Base-by-base conservation (phyloP, 2,888 invertebrate species). In the Acanthoscelides obtectus region DNA sequence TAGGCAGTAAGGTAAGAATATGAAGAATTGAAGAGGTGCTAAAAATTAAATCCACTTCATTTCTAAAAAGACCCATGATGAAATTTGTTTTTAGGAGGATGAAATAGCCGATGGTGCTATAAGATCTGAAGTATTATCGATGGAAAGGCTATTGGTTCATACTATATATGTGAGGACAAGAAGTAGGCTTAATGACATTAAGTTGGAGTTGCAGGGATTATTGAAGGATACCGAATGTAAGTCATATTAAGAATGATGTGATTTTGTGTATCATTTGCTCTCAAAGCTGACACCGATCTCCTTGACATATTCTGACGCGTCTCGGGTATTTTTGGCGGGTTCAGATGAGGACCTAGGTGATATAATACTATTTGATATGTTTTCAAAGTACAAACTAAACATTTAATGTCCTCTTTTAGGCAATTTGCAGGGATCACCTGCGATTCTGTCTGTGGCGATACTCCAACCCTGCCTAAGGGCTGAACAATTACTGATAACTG, bases 91-190 rank as follows among this genome's bases (percentile, higher is more conserved):
- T 71, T 75, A 88, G 87, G 90, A 90, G 80, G 86, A 87, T 71
- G 91, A 94, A 84, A 90, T 92, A 70, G 91, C 92, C 0, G 92
- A 93, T 80, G 87, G 91, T 76, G 95, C 95, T 19, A 92, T 96
- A 66, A 90, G 95, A 78, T 95, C 95, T 22, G 96, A 97, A 85
- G 92, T 95, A 80, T 88, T 98, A n/a, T 97, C 97, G 4, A 94
- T 98, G 91, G 98, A 98, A 87, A 92, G 96, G 64, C 87, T 98
- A 70, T 88, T 98, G 64, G 97, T 98, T 5, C 97, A 97, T 83
- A 98, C 98, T 0, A 97, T 98, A 78, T 97, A 98, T 82, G 94
- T 97, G 71, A 89, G 98, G 77, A 95, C 97, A 0, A 90, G 94
- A 70, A 93, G 94, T 76, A 89, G 97, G 66, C 87, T 97, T 19